phyloP scores from a whole-genome alignment of 2,888 invertebrate genomes.

The Melinopterus prodromus region DNA sequence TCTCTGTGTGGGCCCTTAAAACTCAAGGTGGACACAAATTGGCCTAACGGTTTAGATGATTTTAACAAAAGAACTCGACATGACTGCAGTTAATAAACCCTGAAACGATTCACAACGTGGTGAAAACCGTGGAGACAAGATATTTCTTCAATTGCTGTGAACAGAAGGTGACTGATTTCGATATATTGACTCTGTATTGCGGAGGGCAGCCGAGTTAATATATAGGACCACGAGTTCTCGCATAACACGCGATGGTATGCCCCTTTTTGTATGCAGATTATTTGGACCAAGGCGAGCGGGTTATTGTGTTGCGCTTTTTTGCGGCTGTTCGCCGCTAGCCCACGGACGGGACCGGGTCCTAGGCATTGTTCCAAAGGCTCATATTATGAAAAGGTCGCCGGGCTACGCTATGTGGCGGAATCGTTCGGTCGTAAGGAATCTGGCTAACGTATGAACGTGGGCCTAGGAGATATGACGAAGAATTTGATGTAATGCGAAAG shows the following conservation, averaged over 20 bases:
- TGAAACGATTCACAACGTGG: too few species aligned
- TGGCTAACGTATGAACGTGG: neutral
- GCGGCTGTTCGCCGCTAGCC: neutral
- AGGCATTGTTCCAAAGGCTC: neutral
- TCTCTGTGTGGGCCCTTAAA: too few species aligned
- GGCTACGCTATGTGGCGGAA: neutral
- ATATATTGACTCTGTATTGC: neutral
- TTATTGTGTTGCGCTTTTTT: conserved; percentile 4
- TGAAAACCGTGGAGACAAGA: too few species aligned
- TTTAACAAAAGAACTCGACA: too few species aligned
- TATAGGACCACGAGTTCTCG: neutral
- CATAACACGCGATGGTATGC: neutral
- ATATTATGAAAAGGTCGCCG: neutral
- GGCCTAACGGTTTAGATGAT: too few species aligned
- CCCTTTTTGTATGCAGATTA: neutral
- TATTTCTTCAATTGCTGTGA: too few species aligned
- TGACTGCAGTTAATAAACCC: too few species aligned
- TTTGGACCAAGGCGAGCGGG: neutral
- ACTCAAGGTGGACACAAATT: too few species aligned
- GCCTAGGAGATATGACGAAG: neutral
- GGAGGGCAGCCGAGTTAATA: neutral
- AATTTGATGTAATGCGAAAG: neutral
- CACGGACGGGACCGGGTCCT: neutral
- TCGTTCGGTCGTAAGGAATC: neutral
- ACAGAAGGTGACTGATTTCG: neutral